Evolutionary conservation across 2,113 vertebrate genomes (phyloP), one percentile per base, ranked within the genome.

Genomic region (Ophiodon elongatus): DNA sequence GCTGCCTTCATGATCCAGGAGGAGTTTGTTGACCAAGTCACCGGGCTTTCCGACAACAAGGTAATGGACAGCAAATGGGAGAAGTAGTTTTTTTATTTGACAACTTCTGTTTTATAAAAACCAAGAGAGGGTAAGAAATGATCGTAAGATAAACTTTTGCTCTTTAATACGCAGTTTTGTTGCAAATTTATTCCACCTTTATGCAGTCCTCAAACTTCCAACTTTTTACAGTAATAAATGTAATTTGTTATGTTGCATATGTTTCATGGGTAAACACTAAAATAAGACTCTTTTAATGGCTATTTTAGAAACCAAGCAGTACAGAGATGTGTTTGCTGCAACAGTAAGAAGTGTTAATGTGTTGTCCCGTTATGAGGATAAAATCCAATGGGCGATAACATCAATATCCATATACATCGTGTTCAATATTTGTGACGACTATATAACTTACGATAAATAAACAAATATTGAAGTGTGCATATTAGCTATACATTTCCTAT

Each of bases 1-100:
- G 98, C 98, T 19, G 98, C 98, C 93, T 99, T 99, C 95, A 99
- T 99, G 98, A 99, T 99, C 95, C 98, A 99, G 93, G 98, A 99
- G 87, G 98, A 99, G 85, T 99, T 99, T 90, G 98, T 99, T 9
- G 98, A 99, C 93, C 98, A 99, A 86, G 98, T 99, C 91, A 99
- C 98, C 0, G 98, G 98, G 17, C 97, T 99, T 63, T 99, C 98
- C 33, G 98, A 99, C 92, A 99, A 99, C 79, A 99, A 99, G 98
- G 98, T 99, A n/a, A n/a, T n/a, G n/a, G n/a, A n/a, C n/a, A n/a
- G 9, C 9, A 8, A 29, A 52, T 14, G 7, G 29, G 23, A 59
- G 73, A 60, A 8, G 29, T 47, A 6, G 29, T 65, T 47, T 31
- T 35, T 60, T 25, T 17, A 47, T 33, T 8, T 45, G 64, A 35